Evolutionary conservation across 2,797 vertebrate species (phyloP), one percentile per base, ranked within the genome.

Genomic region (Pagetopsis macropterus): DNA sequence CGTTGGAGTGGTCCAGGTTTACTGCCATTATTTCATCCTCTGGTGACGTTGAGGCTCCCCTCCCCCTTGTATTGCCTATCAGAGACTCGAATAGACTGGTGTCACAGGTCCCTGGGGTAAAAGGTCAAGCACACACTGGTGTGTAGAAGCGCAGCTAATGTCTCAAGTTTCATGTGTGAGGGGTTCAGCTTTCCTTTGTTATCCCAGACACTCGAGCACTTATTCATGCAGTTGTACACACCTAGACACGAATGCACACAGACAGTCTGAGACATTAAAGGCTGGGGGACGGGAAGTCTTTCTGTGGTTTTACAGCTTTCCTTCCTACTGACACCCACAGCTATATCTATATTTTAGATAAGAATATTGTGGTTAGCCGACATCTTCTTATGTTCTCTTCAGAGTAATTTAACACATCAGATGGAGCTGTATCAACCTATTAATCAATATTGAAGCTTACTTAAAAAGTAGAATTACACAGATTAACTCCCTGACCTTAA

Each of bases 161-260:
- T 89, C 79, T 88, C 71, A 56, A 49, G 78, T 88, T 91, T 83
- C 82, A 75, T 50, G 65, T 63, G 55, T 10, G 74, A 59, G n/a
- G 43, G 72, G 45, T 51, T 86, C 62, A 55, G 44, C 31, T 85
- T 67, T 63, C 79, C 79, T 85, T 92, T 90, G 88, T 89, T 84
- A 81, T 58, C 40, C 43, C 31, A 41, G 41, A 27, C 61, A 62
- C 76, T 70, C 31, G 4, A 65, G 58, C 80, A 76, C 75, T 68
- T 74, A 78, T 58, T 85, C 73, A 75, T 82, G 81, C 85, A 82
- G 78, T 82, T 63, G 64, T 61, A 66, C 83, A 81, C 84, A 87
- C 85, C 75, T 66, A 79, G 68, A 83, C 73, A 73, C 46, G 15
- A 75, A 82, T 23, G 44, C 83, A 73, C 58, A 33, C 33, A 63